These are phyloP conservation scores for Apis laboriosa DNA, from an alignment of 1,140 invertebrate genomes.

Conservation along the genomic window DNA sequence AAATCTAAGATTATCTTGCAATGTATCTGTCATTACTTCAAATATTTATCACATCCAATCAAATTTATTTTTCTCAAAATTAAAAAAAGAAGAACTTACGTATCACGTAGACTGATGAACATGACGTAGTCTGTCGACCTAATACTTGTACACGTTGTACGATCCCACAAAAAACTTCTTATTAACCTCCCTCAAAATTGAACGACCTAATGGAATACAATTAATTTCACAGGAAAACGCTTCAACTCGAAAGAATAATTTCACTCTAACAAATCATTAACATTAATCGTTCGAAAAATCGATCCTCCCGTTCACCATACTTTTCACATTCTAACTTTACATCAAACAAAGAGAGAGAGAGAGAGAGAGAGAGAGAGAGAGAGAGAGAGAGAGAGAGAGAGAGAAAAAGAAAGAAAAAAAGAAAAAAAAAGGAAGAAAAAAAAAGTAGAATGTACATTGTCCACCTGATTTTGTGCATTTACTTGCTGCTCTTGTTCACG, in stretches of 20 bases:
- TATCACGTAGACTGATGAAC: not conserved
- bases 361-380: not conserved
- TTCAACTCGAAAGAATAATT: not conserved
- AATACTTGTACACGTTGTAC: not conserved
- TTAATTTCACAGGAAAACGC: not conserved
- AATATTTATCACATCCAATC: not conserved
- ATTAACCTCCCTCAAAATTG: not conserved
- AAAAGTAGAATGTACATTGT: not conserved
- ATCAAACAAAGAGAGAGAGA: not conserved
- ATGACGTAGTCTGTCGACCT: not conserved
- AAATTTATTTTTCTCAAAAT: not conserved
- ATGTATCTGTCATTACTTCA: not conserved
- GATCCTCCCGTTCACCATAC: not conserved
- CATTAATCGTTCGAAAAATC: not conserved
- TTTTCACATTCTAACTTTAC: not conserved
- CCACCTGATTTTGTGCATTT: not conserved
- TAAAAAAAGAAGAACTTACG: not conserved
- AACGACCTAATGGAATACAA: not conserved
- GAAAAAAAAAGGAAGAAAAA: slow-evolving; percentile 2
- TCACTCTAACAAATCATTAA: not conserved
- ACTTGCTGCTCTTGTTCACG: slow-evolving; percentile 67
- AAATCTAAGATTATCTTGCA: not conserved
- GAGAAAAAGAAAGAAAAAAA: slow-evolving; percentile 2
- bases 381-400: no score
- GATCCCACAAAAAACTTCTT: not conserved